These are phyloP conservation scores for Mesodorylaimus sp. DNA, from an alignment of 2,888 invertebrate species.

Conservation along the genomic window DNA sequence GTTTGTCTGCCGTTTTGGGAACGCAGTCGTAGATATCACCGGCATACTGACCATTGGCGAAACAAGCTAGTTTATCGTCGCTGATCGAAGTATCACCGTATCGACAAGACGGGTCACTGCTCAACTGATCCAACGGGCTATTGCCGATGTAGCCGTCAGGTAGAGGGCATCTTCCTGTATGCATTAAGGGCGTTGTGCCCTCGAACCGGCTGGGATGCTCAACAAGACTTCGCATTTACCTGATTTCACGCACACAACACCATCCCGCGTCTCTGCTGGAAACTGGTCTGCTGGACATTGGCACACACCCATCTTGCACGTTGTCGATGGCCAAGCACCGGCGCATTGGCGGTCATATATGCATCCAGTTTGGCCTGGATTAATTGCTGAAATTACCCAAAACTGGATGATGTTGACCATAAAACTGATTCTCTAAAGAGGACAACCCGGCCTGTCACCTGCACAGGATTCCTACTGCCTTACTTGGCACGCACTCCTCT, in stretches of 20 bases:
- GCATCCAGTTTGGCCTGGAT: conserved; percentile 4
- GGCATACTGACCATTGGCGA: background rate
- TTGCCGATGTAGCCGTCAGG: background rate
- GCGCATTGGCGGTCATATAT: background rate
- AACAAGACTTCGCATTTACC: background rate
- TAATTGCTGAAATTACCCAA: conserved; percentile 1
- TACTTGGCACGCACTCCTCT: background rate
- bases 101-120: background rate
- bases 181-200: background rate
- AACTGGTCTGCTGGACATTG: background rate
- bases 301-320: background rate
- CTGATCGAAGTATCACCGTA: background rate
- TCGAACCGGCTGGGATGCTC: background rate
- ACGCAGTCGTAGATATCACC: conserved; percentile 7
- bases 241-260: background rate
- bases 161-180: background rate
- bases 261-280: conserved; percentile 1
- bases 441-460: background rate
- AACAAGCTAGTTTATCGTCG: background rate
- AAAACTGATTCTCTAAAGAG: background rate
- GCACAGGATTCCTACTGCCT: background rate
- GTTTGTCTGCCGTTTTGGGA: background rate
- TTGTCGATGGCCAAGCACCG: conserved; percentile 2
- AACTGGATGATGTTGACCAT: too few relatives aligned
- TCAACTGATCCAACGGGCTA: background rate